These are phyloP conservation scores for Phoebastria nigripes DNA, from an alignment of 2,797 vertebrate genomes.

Conservation along the genomic window DNA sequence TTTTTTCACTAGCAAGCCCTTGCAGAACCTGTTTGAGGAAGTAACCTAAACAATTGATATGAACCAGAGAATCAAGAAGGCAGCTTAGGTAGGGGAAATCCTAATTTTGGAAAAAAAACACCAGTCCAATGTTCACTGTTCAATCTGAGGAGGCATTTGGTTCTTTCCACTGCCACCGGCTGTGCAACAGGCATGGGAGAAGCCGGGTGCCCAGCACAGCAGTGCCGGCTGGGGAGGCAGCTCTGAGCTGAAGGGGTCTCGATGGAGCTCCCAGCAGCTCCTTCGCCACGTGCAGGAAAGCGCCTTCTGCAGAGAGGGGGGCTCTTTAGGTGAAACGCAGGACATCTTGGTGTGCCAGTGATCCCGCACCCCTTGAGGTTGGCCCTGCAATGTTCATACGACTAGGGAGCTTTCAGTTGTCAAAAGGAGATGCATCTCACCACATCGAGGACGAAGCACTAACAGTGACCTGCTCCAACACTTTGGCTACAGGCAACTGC, in stretches of 20 bases:
- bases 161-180: neutral
- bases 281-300: neutral
- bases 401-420: neutral
- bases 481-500: neutral
- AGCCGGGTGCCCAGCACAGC: fast-evolving
- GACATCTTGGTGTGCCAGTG: neutral
- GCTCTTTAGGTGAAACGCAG: neutral
- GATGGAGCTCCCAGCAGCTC: neutral
- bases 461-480: neutral
- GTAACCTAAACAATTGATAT: neutral
- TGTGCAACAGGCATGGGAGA: neutral
- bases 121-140: neutral
- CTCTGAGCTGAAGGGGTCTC: neutral
- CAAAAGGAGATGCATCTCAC: neutral
- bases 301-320: neutral
- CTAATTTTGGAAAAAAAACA: neutral
- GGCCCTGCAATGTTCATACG: neutral
- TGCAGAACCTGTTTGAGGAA: neutral
- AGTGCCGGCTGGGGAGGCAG: neutral
- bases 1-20: neutral
- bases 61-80: neutral
- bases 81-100: neutral
- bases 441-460: neutral
- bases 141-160: neutral
- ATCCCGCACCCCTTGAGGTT: neutral